Percentiles rank a stretch among this genome's conserved stretches.
Conservation (phyloP, 2,113 vertebrate species). For the Dunckerocampus dactyliophorus region DNA sequence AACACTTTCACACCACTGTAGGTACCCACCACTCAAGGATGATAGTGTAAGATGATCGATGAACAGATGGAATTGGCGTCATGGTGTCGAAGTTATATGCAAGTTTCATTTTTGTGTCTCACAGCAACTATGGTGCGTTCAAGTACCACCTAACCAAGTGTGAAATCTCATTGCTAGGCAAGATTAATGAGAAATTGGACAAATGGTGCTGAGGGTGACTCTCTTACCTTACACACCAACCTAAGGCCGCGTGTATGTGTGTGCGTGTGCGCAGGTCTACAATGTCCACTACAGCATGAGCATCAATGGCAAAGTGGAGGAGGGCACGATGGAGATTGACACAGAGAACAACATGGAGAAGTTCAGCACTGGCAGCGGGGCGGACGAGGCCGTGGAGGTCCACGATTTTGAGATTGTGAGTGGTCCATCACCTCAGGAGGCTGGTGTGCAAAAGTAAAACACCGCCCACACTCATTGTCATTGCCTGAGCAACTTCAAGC, state of each 20-base stretch:
- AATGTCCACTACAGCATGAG: constrained; percentile 96
- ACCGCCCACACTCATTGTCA: background rate
- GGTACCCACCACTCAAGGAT: too few species aligned
- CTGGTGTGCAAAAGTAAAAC: background rate
- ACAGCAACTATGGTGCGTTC: too few species aligned
- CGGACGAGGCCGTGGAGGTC: constrained; percentile 86
- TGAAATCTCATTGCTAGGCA: too few species aligned
- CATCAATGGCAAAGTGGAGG: constrained; percentile 92
- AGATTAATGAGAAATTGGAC: constrained; percentile 17
- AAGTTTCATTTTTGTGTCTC: too few species aligned
- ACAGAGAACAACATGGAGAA: constrained; percentile 85
- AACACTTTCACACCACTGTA: too few species aligned
- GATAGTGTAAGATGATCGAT: too few species aligned
- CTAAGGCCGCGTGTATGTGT: constrained; percentile 36
- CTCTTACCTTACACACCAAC: constrained; percentile 51
- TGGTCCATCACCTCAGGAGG: background rate
- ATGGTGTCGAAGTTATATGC: too few species aligned
- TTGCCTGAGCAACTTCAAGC: too few species aligned
- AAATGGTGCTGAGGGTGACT: constrained; percentile 18
- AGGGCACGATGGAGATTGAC: constrained; percentile 93
- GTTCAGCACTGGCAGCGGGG: constrained; percentile 86
- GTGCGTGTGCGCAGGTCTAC: constrained; percentile 77
- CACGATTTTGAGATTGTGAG: constrained; percentile 94
- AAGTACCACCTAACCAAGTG: too few species aligned
- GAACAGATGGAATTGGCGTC: too few species aligned